Evolutionary conservation across 2,113 vertebrate genomes (phyloP), one percentile per base, ranked within the genome.

Genomic region (Arizona elegans): DNA sequence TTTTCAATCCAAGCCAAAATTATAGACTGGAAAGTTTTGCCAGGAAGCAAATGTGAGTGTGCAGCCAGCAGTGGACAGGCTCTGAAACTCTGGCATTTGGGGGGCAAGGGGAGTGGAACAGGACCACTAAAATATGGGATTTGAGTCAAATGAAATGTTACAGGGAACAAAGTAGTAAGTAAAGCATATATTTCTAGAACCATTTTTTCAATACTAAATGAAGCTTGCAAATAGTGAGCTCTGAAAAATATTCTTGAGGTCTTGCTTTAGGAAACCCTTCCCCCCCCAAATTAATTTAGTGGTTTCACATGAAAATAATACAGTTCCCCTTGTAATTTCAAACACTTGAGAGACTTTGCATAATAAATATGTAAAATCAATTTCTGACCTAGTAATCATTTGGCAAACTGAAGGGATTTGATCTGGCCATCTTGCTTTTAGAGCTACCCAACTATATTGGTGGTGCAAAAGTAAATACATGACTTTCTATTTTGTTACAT

Each of bases 391-490:
- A 52, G 88, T 58, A 90, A 92, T 1, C 1, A 0, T n/a, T 86
- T 33, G 81, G 92, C 19, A 19, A 88, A 90, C 50, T 87, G 26
- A 58, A 91, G 53, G 53, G 88, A 87, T 56, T 90, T 6, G 58
- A 8, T 43, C 5, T 93, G 50, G 6, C n/a, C 50, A 38, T 62
- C 0, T 91, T 93, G 81, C 56, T 94, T 90, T 86, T 94, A 52
- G 90, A 95, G 87, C 88, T 56, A 8, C 81, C 24, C 29, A 90
- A 10, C 65, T 88, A 17, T 88, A 85, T 90, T 93, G 85, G 93
- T 90, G 93, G 89, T 91, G 47, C 70, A 96, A 95, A 59, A 92
- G 89, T 62, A 95, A 91, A 93, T 75, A 55, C 87, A 90, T 59
- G 9, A 24, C 17, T 24, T 55, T 11, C 0, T 94, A 88, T 90